phyloP scores from a whole-genome alignment of 2,113 vertebrate species.

The Bothrops jararaca region DNA sequence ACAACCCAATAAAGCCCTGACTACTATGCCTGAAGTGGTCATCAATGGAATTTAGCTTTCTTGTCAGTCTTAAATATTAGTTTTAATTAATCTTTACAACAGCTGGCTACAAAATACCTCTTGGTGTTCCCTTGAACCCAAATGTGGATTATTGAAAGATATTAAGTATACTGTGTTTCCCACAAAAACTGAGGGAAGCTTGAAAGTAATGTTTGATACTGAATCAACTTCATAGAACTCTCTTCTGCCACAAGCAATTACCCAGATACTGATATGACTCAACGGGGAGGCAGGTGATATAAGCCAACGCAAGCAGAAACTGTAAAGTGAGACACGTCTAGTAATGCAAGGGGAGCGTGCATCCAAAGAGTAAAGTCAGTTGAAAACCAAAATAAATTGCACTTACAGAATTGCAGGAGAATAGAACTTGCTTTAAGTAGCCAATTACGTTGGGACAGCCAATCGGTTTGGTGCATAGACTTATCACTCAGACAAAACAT shows the following conservation, averaged over 20 bases:
- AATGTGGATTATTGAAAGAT: conserved; percentile 17
- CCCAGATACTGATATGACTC: background rate
- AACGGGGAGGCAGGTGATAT: background rate
- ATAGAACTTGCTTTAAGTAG: background rate
- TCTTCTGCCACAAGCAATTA: background rate
- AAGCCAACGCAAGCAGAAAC: background rate
- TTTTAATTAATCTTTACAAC: conserved; percentile 37
- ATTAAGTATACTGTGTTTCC: conserved; percentile 1
- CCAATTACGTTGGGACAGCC: background rate
- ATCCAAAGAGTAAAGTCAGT: background rate
- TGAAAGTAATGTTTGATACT: background rate
- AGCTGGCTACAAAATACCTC: conserved; percentile 19
- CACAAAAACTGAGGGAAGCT: background rate
- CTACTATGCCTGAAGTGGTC: conserved; percentile 20
- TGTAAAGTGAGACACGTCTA: background rate
- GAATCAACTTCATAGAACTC: background rate
- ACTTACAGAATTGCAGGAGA: background rate
- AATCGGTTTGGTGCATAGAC: background rate
- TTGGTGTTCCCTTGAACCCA: conserved; percentile 29
- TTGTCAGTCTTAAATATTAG: conserved; percentile 30
- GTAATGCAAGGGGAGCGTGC: background rate
- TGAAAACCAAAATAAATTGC: background rate
- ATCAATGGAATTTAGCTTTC: conserved; percentile 26
- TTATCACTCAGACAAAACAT: background rate
- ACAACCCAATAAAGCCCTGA: conserved; percentile 39